Conservation (phyloP, 2,113 vertebrate species). For the Steatornis caripensis region DNA sequence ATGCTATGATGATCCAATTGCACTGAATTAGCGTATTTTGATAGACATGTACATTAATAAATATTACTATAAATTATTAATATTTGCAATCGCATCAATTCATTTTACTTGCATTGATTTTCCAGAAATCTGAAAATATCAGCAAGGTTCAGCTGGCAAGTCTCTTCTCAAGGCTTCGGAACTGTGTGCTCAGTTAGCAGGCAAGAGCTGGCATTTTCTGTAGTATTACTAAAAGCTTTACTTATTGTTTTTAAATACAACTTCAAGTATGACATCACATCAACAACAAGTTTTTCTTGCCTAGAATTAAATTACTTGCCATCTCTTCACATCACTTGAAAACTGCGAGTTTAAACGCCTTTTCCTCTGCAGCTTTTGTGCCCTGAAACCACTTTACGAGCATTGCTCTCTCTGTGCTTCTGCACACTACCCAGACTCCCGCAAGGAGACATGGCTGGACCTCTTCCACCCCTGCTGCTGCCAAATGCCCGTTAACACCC, state of each 20-base stretch:
- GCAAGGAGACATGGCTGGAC: neutral
- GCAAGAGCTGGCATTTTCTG: neutral
- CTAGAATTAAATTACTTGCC: neutral
- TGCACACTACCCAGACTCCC: neutral
- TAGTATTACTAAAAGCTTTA: neutral
- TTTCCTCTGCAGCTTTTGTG: neutral
- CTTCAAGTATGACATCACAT: neutral
- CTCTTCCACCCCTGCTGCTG: neutral
- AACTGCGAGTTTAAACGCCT: fast-evolving
- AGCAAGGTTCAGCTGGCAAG: neutral
- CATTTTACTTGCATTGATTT: neutral
- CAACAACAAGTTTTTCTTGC: neutral
- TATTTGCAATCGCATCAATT: neutral
- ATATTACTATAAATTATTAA: neutral
- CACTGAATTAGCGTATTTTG: neutral
- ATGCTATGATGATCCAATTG: neutral
- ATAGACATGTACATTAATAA: neutral
- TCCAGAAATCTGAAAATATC: neutral
- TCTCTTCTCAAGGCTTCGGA: fast-evolving
- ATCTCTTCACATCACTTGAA: neutral
- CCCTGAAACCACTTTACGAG: neutral
- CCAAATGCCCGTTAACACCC: neutral
- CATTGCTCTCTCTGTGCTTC: neutral
- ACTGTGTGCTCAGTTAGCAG: neutral
- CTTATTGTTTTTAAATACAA: neutral